Evolutionary conservation across 2,113 vertebrate species (phyloP), one percentile per base, ranked within the genome.

Genomic region (Cyphomyrus discorhynchus): DNA sequence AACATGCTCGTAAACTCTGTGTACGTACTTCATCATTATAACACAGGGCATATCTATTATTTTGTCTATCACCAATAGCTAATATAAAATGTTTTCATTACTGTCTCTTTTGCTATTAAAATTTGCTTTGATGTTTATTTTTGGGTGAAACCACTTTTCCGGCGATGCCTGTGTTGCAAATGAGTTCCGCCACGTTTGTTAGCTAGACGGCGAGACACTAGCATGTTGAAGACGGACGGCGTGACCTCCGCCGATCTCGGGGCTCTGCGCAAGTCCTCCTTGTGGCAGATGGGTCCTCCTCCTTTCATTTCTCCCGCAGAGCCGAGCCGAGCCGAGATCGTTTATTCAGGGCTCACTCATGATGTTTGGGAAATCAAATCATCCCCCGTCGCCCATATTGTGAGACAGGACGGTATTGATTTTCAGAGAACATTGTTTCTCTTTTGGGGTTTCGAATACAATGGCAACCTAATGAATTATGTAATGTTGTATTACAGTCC

Each of bases 391-490:
- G 1, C 35, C 74, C 35, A 35, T 27, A 27, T 46, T 5, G 7
- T 58, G 74, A 84, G n/a, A 42, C 4, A 56, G 74, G 2, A 42
- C 21, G 31, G 70, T 84, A 89, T 89, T 46, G 52, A 58, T 85
- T 52, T 62, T 45, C 35, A 27, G 80, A 62, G 77, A 84, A 21
- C 88, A 82, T 89, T 83, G 35, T 53, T 56, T 89, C 31, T 5
- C 21, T 4, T 62, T 24, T 62, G 42, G 39, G 50, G 21, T 42
- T 83, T 84, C 21, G 10, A 27, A 19, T 58, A 13, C 27, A 62
- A 84, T 35, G 39, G 24, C 24, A 24, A n/a, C 88, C 19, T 46
- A 47, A 21, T 88, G 58, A 88, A 88, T 88, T 88, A 31, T 89
- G 88, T 27, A 47, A 35, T 45, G 77, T 50, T n/a, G 39, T 3